A percentile compares a stretch with the other conserved stretches of the same genome.
Evolutionary conservation across 2,797 vertebrate species (phyloP).

Genomic region (Sebastes vulpes): DNA sequence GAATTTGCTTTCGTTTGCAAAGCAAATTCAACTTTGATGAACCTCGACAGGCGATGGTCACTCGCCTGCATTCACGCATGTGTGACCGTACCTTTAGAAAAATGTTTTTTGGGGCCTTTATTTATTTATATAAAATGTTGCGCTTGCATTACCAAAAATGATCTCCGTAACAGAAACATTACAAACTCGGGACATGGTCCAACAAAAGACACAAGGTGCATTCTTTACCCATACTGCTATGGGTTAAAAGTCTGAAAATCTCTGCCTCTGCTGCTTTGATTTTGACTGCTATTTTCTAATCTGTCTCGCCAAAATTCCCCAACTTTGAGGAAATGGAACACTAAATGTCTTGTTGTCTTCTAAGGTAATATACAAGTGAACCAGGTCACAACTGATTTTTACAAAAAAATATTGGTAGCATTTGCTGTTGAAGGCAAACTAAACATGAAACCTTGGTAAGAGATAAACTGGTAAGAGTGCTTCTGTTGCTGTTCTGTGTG

Average conservation of each 20-base stretch:
- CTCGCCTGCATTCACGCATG: too few species aligned
- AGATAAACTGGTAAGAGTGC: not conserved
- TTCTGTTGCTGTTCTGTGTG: not conserved
- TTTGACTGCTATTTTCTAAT: too few species aligned
- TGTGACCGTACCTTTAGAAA: not conserved
- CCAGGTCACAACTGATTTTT: not conserved
- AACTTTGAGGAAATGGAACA: not conserved
- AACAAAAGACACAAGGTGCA: not conserved
- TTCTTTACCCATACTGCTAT: not conserved
- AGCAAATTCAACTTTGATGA: too few species aligned
- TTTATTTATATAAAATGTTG: not conserved
- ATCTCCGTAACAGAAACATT: not conserved
- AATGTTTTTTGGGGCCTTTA: not conserved
- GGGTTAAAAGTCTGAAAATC: too few species aligned
- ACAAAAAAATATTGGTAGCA: not conserved
- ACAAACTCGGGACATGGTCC: not conserved
- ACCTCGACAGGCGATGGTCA: too few species aligned
- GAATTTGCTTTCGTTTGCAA: too few species aligned
- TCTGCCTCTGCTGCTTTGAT: too few species aligned
- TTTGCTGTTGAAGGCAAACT: not conserved
- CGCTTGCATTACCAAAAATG: not conserved
- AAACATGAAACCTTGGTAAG: not conserved
- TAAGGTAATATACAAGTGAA: not conserved
- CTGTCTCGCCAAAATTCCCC: not conserved
- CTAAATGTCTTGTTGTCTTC: not conserved